These are phyloP conservation scores for Triops longicaudatus DNA, from an alignment of 1,140 invertebrate species.

Conservation along the genomic window DNA sequence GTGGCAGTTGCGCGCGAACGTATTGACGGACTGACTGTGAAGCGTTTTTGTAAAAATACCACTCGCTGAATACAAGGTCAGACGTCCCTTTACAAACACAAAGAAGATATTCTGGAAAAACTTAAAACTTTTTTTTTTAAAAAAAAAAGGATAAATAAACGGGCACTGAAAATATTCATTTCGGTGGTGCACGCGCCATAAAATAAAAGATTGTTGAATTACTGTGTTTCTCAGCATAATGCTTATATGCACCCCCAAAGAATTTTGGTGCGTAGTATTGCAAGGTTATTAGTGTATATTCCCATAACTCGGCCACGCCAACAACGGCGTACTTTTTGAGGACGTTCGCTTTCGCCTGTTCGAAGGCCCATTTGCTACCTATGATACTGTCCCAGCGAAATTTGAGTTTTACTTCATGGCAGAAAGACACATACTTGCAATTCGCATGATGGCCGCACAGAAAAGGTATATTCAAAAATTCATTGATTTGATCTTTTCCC, in stretches of 20 bases:
- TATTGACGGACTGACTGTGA: neutral
- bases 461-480: neutral
- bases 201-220: neutral
- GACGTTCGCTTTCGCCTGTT: neutral
- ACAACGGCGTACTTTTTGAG: neutral
- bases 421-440: neutral
- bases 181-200: neutral
- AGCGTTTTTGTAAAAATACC: conserved; percentile 19
- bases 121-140: neutral
- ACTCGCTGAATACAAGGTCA: neutral
- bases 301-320: neutral
- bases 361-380: neutral
- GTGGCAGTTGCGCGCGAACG: conserved; percentile 3
- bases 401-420: neutral
- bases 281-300: neutral
- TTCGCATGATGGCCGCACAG: neutral
- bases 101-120: neutral
- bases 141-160: too few species aligned
- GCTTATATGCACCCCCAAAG: neutral
- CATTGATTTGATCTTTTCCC: neutral
- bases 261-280: neutral
- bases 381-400: neutral
- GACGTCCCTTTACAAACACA: neutral
- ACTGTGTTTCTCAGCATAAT: neutral
- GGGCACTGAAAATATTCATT: too few species aligned